Evolutionary conservation across 2,113 vertebrate species (phyloP), one percentile per base, ranked within the genome.

Genomic region (Erythrolamprus reginae): DNA sequence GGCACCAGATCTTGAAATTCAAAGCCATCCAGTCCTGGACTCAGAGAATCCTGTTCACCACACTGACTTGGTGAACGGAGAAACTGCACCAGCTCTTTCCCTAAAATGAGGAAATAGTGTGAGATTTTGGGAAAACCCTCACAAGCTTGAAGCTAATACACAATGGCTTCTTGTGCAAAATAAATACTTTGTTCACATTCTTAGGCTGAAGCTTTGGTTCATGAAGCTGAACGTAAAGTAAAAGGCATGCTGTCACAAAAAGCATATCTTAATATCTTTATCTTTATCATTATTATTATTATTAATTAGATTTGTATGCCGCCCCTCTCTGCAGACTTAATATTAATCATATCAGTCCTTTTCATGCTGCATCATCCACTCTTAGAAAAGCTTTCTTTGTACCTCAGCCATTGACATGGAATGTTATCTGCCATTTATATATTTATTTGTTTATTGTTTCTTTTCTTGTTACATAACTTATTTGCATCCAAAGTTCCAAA

Each of bases 51-150:
- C 5, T 94, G 94, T 9, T 98, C 97, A 0, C 96, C 93, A 82
- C 87, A 61, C 50, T 94, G 95, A 0, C 97, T 97, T 48, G 92
- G 95, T 0, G 97, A 97, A 51, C 97, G 97, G n/a, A 98, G 92
- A 90, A 98, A 98, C 92, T 97, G 97, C 50, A 97, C 95, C 95
- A 99, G 82, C 86, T 98, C 98, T 91, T 97, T 97, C 98, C 99
- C 99, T 99, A 97, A 0, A 0, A 83, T 19, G 50, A 45, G 92
- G 91, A 87, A 2, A 88, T 12, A 38, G 26, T 0, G 0, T 92
- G 47, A 88, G 48, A 6, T 85, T 42, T 83, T 28, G 1, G 82
- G 48, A 52, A 87, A 55, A 17, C 45, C 8, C 10, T 24, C 56
- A 56, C 12, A 33, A 24, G 3, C 28, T 38, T 83, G 21, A 56